These are phyloP conservation scores for Heliconius aoede DNA, from an alignment of 2,888 invertebrate genomes.

Conservation along the genomic window DNA sequence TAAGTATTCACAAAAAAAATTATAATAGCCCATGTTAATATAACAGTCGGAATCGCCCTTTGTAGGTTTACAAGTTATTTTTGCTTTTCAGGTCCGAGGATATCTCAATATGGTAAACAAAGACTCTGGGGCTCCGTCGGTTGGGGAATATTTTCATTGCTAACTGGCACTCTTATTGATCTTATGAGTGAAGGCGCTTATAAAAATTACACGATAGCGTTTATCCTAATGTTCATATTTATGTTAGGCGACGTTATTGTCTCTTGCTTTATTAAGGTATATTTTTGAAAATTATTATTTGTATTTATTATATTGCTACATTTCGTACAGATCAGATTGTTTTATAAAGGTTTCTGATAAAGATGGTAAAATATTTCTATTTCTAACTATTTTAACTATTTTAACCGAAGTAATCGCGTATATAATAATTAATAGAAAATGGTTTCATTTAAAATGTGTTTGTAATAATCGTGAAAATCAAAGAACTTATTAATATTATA, in stretches of 20 bases:
- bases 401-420: too few relatives aligned
- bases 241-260: constrained; percentile 87
- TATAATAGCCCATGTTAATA: too few relatives aligned
- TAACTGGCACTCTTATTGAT: constrained; percentile 92
- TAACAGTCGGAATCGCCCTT: too few relatives aligned
- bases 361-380: too few relatives aligned
- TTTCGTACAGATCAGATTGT: neutral
- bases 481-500: too few relatives aligned
- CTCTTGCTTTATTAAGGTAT: constrained; percentile 85
- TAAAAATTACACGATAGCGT: constrained; percentile 92
- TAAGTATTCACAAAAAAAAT: too few relatives aligned
- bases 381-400: too few relatives aligned
- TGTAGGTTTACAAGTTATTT: neutral
- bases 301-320: neutral
- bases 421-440: too few relatives aligned
- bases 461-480: too few relatives aligned
- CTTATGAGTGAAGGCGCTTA: constrained; percentile 85
- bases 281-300: constrained; percentile 24
- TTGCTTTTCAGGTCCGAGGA: constrained; percentile 84
- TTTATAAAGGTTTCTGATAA: neutral
- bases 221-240: constrained; percentile 88
- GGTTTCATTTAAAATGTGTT: too few relatives aligned
- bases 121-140: constrained; percentile 95
- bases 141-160: constrained; percentile 90
- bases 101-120: constrained; percentile 92